phyloP scores from a whole-genome alignment of 2,113 vertebrate species.

The Platichthys flesus region DNA sequence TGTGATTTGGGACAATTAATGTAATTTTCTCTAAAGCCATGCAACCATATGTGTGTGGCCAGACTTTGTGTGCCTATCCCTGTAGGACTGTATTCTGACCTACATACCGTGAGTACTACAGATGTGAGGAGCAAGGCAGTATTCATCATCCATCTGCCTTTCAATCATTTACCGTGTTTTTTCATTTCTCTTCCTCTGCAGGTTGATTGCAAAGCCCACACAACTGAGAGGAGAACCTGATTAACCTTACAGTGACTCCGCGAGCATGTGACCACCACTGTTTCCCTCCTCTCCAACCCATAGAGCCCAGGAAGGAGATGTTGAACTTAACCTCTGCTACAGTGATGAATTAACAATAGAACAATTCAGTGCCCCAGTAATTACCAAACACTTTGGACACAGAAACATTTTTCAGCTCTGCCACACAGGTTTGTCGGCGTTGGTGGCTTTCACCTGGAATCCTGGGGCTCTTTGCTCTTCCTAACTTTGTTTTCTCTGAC shows the following conservation, averaged over 20 bases:
- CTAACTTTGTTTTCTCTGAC: constrained; percentile 99
- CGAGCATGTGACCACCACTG: constrained; percentile 84
- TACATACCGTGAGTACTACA: constrained; percentile 31
- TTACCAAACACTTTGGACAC: constrained; percentile 99
- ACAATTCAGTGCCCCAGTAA: constrained; percentile 99
- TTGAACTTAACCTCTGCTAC: constrained; percentile 97
- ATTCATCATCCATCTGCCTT: constrained; percentile 13
- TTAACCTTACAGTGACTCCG: constrained; percentile 98
- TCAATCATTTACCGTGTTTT: constrained; percentile 22
- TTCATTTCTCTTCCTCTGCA: constrained; percentile 15
- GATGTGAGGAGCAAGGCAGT: constrained; percentile 3
- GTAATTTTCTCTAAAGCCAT: not conserved
- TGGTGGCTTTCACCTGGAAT: constrained; percentile 95
- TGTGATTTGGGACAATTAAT: not conserved
- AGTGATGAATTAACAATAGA: constrained; percentile 99
- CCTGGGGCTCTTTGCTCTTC: constrained; percentile 89
- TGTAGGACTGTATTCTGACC: constrained; percentile 22
- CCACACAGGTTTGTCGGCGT: constrained; percentile 89
- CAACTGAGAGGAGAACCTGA: constrained; percentile 91
- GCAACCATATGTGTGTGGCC: not conserved
- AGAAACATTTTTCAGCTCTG: constrained; percentile 98
- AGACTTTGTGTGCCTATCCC: not conserved
- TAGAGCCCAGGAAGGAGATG: constrained; percentile 94
- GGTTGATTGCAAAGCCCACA: constrained; percentile 86
- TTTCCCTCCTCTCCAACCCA: constrained; percentile 88